Evolutionary conservation across 1,140 invertebrate genomes (phyloP).

Genomic region (Drosophila nannoptera): DNA sequence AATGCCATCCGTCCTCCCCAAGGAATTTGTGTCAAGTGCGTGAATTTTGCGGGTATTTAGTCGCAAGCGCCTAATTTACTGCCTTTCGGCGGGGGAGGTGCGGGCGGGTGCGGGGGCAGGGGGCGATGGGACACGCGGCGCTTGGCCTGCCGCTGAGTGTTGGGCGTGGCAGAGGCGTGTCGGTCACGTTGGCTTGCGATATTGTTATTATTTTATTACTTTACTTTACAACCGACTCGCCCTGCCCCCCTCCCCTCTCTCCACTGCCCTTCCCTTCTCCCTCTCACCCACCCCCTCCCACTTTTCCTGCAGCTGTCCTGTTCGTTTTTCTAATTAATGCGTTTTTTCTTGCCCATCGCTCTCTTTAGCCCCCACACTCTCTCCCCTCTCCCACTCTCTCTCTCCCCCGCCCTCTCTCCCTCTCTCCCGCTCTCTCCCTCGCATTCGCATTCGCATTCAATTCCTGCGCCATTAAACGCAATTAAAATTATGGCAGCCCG

Average conservation of each 20-base stretch:
- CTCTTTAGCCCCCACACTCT: not conserved
- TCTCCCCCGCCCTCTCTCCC: not conserved
- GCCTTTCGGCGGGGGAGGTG: constrained; percentile 12
- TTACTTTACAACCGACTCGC: constrained; percentile 7
- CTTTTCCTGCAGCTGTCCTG: constrained; percentile 10
- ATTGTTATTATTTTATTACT: constrained; percentile 72
- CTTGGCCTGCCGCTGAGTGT: not conserved
- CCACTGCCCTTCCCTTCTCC: not conserved
- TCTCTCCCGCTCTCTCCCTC: constrained; percentile 4
- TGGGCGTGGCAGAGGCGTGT: constrained; percentile 17
- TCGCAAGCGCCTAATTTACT: constrained; percentile 63
- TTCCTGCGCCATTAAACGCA: constrained; percentile 66
- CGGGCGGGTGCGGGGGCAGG: not conserved
- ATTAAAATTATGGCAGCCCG: constrained; percentile 69
- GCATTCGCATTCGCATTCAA: constrained; percentile 42
- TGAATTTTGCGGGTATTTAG: constrained; percentile 61
- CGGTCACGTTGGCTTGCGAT: constrained; percentile 60
- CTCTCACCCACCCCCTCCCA: not conserved
- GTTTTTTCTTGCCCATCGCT: constrained; percentile 27
- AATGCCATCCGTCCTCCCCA: constrained; percentile 52
- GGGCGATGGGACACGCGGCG: too few relatives aligned
- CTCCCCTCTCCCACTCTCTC: not conserved
- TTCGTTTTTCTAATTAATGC: constrained; percentile 72
- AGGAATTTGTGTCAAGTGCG: constrained; percentile 71
- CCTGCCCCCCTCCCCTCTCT: not conserved